Evolutionary conservation across 2,113 vertebrate genomes (phyloP).

Genomic region (Hemibagrus wyckioides): DNA sequence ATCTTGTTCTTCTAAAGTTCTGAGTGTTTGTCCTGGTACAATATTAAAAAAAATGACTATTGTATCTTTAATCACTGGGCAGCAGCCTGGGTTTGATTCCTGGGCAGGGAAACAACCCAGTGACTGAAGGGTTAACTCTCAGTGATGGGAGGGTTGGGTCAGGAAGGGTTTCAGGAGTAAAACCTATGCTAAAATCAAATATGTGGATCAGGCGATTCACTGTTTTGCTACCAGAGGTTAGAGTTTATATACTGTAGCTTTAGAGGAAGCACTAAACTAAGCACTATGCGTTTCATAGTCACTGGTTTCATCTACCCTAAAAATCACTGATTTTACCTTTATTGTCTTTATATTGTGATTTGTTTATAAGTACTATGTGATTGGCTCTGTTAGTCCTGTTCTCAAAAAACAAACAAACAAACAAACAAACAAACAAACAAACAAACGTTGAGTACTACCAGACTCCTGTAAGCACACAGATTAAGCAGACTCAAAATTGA

Average conservation of each 20-base stretch:
- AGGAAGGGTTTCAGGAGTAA: no score
- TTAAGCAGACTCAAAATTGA: background rate
- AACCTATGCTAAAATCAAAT: no score
- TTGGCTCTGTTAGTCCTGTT: background rate
- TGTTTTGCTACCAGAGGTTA: no score
- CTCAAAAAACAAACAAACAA: background rate
- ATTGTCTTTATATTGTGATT: background rate
- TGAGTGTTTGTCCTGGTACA: background rate
- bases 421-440: background rate
- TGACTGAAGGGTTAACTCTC: no score
- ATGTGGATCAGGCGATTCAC: no score
- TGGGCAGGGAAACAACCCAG: no score
- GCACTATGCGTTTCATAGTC: background rate
- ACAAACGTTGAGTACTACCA: background rate
- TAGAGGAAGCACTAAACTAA: background rate
- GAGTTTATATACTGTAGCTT: no score
- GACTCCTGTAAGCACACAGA: background rate
- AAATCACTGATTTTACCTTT: background rate
- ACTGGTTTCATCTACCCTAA: background rate
- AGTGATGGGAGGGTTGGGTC: no score
- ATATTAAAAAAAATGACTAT: background rate
- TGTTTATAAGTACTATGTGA: background rate
- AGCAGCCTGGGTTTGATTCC: no score
- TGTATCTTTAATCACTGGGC: background rate
- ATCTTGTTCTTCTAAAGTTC: background rate